A percentile compares a stretch with the other conserved stretches of the same genome.
These are phyloP conservation scores for Ephialtes manifestator DNA, from an alignment of 2,888 invertebrate genomes.

Conservation along the genomic window DNA sequence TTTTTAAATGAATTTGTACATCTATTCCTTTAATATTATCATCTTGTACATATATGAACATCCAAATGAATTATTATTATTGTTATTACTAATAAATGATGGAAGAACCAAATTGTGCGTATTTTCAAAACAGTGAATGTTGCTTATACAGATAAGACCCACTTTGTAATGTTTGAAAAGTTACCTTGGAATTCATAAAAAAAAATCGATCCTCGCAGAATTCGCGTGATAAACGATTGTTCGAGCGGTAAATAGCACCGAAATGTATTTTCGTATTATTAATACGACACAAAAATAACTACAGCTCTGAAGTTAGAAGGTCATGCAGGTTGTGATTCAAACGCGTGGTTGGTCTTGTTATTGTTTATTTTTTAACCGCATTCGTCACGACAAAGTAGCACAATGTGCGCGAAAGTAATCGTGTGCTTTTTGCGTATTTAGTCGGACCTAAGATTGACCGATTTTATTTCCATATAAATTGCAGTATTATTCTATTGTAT, in stretches of 20 bases:
- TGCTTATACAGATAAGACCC: not conserved
- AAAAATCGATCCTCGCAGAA: conserved; percentile 38
- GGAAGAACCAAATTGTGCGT: not conserved
- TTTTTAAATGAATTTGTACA: no score
- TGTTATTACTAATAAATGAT: not conserved
- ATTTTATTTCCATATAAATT: not conserved
- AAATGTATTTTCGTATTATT: not conserved
- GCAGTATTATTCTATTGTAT: not conserved
- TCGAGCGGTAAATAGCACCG: not conserved
- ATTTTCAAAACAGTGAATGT: not conserved
- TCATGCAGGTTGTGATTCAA: conserved; percentile 13
- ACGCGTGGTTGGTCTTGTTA: not conserved
- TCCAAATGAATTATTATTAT: no score
- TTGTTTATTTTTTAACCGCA: not conserved
- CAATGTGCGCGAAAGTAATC: not conserved
- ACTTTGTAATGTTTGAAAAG: not conserved
- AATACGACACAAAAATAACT: not conserved
- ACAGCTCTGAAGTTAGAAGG: conserved; percentile 40
- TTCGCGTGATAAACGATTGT: not conserved
- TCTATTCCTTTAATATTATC: no score
- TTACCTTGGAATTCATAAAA: conserved; percentile 61
- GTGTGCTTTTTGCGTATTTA: not conserved
- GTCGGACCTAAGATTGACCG: not conserved
- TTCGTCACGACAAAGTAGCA: not conserved
- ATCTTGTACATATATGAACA: no score